Base-by-base conservation (phyloP, 2,888 invertebrate genomes). In the Drosophila prolongata region DNA sequence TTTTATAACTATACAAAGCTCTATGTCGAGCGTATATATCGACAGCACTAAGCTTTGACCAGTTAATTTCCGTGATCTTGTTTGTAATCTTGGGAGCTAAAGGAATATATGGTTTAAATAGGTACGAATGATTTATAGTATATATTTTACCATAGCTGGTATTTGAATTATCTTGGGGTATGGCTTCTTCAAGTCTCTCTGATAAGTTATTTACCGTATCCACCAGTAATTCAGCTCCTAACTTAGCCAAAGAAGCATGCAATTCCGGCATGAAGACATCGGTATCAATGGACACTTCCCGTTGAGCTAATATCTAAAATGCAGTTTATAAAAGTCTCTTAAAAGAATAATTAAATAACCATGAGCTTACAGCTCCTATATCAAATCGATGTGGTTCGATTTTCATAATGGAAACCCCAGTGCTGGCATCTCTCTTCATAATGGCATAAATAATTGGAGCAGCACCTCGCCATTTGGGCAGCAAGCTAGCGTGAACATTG, bases 381-480 rank as follows among this genome's bases (percentile, higher is more conserved):
- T 97, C 97, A 93, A 97, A 97, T 91, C 94, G 94, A 85, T 95
- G 93, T 37, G 98, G 95, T 90, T 94, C 94, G 74, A 99, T 96
- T 92, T 94, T 95, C 96, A 98, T 98, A 47, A 98, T 95, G 14
- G 97, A 95, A 11, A 98, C 94, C 37, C 98, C 98, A 9, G 98
- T 97, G 76, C 93, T 93, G 11, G 91, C 89, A 90, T 98, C 98
- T 11, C 97, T 97, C 90, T 96, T 95, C 83, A 97, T 94, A 55
- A 99, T 93, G 0, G 98, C 95, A 92, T 98, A 95, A 57, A 96
- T 95, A 52, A 98, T 96, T 0, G 99, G 99, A 0, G 98, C 96
- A 10, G 98, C 97, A 6, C 99, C 99, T 79, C 98, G 94, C 97
- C 98, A 98, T 60, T 96, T 94, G 0, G 99, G 99, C 72, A 99